A percentile compares a stretch with the other conserved stretches of the same genome.
Evolutionary conservation across 2,113 vertebrate genomes (phyloP).

Genomic region (Chamaetylas fuelleborni): DNA sequence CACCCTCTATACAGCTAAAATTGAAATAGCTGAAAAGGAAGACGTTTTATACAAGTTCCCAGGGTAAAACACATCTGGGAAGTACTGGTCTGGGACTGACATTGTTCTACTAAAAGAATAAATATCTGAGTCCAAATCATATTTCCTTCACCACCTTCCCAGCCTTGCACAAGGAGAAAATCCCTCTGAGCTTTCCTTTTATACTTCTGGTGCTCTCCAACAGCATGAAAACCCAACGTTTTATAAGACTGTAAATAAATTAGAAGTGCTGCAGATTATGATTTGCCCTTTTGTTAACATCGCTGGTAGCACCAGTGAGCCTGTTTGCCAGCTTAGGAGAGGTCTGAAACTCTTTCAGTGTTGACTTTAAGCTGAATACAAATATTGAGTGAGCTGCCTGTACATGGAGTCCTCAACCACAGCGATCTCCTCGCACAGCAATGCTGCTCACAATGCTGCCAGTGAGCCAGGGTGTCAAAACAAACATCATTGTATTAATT

Average conservation of each 20-base stretch:
- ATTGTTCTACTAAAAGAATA: conserved; percentile 70
- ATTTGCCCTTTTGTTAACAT: background rate
- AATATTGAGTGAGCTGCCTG: background rate
- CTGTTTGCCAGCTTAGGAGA: background rate
- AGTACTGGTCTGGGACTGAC: conserved; percentile 10
- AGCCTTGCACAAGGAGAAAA: conserved; percentile 57
- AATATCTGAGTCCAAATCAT: conserved; percentile 24
- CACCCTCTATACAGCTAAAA: conserved; percentile 54
- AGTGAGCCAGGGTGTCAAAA: conserved; percentile 24
- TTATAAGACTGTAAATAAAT: background rate
- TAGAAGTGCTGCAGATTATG: background rate
- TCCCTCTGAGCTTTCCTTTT: background rate
- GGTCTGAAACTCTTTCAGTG: background rate
- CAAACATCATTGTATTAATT: conserved; percentile 34
- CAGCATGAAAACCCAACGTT: background rate
- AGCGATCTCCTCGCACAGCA: background rate
- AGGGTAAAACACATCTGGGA: conserved; percentile 46
- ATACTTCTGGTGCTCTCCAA: background rate
- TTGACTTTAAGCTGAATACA: background rate
- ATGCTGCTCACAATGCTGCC: conserved; percentile 13
- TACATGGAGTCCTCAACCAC: background rate
- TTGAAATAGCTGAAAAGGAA: conserved; percentile 47
- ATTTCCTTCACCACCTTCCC: conserved; percentile 65
- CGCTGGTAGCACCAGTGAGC: background rate
- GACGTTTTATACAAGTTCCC: conserved; percentile 56